Evolutionary conservation across 2,888 invertebrate species (phyloP).

Genomic region (Nephrotoma guestfalica): DNA sequence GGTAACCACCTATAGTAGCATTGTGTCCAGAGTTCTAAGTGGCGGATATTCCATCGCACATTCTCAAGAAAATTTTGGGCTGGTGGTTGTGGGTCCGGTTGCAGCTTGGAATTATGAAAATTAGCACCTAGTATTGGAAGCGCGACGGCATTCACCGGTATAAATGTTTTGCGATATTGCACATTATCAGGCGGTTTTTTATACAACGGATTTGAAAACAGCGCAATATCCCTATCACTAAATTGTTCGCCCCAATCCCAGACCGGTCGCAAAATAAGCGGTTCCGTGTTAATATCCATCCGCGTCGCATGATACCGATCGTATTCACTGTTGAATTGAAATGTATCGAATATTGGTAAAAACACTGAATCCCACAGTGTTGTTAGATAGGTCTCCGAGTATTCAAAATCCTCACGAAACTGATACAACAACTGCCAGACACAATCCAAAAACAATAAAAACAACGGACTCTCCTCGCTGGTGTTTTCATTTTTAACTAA

Average conservation of each 20-base stretch:
- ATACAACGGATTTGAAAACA: constrained; percentile 78
- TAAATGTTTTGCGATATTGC: constrained; percentile 22
- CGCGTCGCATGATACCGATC: constrained; percentile 50
- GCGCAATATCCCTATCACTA: constrained; percentile 58
- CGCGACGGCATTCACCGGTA: constrained; percentile 21
- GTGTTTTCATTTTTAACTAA: constrained; percentile 45
- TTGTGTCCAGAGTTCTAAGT: constrained; percentile 65
- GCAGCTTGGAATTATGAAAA: background rate
- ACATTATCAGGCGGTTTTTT: constrained; percentile 23
- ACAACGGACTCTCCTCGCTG: constrained; percentile 65
- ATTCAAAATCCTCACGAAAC: constrained; percentile 80
- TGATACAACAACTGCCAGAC: constrained; percentile 84
- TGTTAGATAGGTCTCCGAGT: constrained; percentile 82
- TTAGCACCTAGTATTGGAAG: constrained; percentile 11
- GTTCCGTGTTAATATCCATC: constrained; percentile 13
- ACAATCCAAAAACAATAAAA: constrained; percentile 85
- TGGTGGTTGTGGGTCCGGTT: background rate
- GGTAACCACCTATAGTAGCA: constrained; percentile 85
- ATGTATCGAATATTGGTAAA: constrained; percentile 81
- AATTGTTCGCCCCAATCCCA: constrained; percentile 92
- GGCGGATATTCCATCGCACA: constrained; percentile 19
- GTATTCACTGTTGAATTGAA: constrained; percentile 75
- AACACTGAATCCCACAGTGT: constrained; percentile 83
- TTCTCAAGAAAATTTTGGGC: constrained; percentile 31
- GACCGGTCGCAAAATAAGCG: constrained; percentile 52